These are phyloP conservation scores for Chrysogorgia sp. DNA, from an alignment of 92 coral and sea anemone genomes.

Conservation along the genomic window DNA sequence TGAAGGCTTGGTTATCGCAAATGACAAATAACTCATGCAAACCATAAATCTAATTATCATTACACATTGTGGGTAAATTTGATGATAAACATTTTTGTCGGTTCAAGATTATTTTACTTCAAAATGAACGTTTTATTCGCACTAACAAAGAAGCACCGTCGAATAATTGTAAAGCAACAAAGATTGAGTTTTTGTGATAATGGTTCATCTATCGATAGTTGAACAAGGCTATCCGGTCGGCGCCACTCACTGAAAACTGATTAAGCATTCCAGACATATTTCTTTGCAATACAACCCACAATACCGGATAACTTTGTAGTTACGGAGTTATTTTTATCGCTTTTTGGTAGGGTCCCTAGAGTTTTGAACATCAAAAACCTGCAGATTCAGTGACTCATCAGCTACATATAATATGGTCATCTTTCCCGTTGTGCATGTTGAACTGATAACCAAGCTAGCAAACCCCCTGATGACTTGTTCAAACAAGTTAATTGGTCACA, in stretches of 20 bases:
- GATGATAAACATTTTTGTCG: no score
- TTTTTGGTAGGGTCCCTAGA: not conserved
- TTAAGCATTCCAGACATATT: not conserved
- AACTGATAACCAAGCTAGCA: conserved; percentile 12
- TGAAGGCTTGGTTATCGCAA: no score
- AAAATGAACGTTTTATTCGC: not conserved
- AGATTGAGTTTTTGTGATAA: not conserved
- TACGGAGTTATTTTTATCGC: not conserved
- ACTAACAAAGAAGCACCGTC: no score
- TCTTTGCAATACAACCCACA: not conserved
- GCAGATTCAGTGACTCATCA: no score
- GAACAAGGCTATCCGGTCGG: not conserved
- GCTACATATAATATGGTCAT: no score
- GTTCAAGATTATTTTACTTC: no score
- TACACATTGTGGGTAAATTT: no score
- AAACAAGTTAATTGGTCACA: conserved; percentile 40
- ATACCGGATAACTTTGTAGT: not conserved
- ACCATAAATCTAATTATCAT: no score
- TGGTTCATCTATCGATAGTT: not conserved
- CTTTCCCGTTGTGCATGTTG: no score
- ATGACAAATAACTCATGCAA: no score
- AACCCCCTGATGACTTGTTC: conserved; percentile 11
- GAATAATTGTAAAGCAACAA: not conserved
- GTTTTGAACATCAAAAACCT: not conserved
- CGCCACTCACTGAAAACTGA: not conserved